Evolutionary conservation across 2,888 invertebrate species (phyloP), one percentile per base, ranked within the genome.

Genomic region (Imbricaverruca yamaguchii): DNA sequence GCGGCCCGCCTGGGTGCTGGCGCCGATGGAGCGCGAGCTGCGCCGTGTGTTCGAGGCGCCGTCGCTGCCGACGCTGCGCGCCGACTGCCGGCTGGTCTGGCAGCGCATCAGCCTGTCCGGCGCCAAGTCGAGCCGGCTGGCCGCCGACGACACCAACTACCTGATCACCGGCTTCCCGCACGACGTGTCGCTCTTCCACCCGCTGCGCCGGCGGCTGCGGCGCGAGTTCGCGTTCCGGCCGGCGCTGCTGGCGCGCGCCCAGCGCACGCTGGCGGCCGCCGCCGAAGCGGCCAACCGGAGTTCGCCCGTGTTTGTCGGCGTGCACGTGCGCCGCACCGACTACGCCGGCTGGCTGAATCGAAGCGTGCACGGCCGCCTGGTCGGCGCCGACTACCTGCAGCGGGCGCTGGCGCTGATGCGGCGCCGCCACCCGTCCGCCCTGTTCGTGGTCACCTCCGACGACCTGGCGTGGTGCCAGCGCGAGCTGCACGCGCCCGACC

Each of bases 321-420:
- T 84, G 56, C 84, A 84, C 81, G 82, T 84, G 21, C 80, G 84
- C 13, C 82, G 83, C 39, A 81, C 82, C 3, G 84, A 84, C 81
- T 82, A 82, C 78, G 59, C 63, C 12, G 39, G 56, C 18, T 74
- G 69, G 25, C 63, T 84, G 69, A 39, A 80, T 74, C 81, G 59
- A 67, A 77, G 53, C 0, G 79, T 59, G 79, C 80, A 53, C 10
- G 74, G 74, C 53, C 53, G 18, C 18, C 39, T 74, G 74, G 74
- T 21, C 15, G 82, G 80, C 63, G 8, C 53, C 10, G 80, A 78
- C 21, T 84, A 83, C 82, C 81, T 83, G 21, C 13, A 23, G 11
- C 57, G 81, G 53, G 83, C 84, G 12, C 80, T 83, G 57, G 61
- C 59, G 2, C 83, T 83, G 80, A 83, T 82, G 81, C 80, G 81